These are phyloP conservation scores for Phycodurus eques DNA, from an alignment of 2,113 vertebrate genomes.

Conservation along the genomic window DNA sequence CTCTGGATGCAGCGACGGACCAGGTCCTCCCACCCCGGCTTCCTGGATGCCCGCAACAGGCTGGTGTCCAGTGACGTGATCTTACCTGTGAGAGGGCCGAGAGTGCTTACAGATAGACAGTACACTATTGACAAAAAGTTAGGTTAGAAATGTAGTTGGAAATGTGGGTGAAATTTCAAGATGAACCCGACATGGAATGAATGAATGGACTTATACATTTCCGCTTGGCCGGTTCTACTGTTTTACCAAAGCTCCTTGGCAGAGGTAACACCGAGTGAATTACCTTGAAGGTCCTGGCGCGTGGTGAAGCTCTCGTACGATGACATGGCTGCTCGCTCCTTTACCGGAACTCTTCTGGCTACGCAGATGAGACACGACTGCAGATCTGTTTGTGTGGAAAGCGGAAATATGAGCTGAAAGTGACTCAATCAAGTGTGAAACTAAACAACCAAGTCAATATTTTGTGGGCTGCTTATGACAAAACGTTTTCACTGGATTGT, in stretches of 20 bases:
- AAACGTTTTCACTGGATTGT: too few relatives aligned
- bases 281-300: conserved; percentile 89
- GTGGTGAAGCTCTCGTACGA: conserved; percentile 94
- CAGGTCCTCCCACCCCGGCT: conserved; percentile 97
- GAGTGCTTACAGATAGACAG: too few relatives aligned
- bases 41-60: conserved; percentile 90
- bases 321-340: conserved; percentile 84
- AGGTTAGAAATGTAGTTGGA: too few relatives aligned
- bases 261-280: not conserved
- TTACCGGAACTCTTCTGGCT: conserved; percentile 90
- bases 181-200: too few relatives aligned
- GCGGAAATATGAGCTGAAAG: not conserved
- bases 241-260: not conserved
- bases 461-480: too few relatives aligned
- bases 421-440: not conserved
- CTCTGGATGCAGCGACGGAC: conserved; percentile 94
- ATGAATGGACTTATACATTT: too few relatives aligned
- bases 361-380: conserved; percentile 98
- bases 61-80: conserved; percentile 96
- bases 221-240: too few relatives aligned
- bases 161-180: too few relatives aligned
- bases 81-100: conserved; percentile 77
- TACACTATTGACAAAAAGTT: too few relatives aligned
- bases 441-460: too few relatives aligned
- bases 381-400: conserved; percentile 77